Evolutionary conservation across 2,888 invertebrate genomes (phyloP).

Genomic region (Pemphredon lugubris): DNA sequence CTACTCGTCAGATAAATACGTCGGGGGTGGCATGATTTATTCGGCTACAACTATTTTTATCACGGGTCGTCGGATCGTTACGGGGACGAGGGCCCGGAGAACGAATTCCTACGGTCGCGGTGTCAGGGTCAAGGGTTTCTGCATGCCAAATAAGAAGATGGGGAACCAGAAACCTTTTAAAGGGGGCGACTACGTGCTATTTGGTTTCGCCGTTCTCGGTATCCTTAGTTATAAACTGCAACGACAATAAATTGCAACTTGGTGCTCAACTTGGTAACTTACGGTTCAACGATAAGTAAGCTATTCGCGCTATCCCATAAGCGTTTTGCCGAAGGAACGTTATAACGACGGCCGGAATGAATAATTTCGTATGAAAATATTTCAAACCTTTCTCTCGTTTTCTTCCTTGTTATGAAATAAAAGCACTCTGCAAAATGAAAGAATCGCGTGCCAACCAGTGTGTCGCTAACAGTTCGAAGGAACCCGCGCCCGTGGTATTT

Average conservation of each 20-base stretch:
- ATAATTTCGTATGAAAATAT: too few species aligned
- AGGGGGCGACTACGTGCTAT: not conserved
- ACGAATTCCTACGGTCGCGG: slow-evolving; percentile 32
- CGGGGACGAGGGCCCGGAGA: slow-evolving; percentile 13
- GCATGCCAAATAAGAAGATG: not conserved
- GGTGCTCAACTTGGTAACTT: too few species aligned
- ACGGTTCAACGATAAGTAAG: too few species aligned
- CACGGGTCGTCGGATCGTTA: slow-evolving; percentile 37
- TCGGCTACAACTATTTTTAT: slow-evolving; percentile 54
- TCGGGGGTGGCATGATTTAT: slow-evolving; percentile 61
- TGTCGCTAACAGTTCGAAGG: slow-evolving; percentile 6
- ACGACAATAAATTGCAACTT: too few species aligned
- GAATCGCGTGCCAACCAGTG: slow-evolving; percentile 55
- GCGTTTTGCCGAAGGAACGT: too few species aligned
- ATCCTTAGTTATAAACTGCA: too few species aligned
- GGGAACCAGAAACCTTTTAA: not conserved
- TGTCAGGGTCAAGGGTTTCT: slow-evolving; percentile 56
- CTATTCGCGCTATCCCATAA: too few species aligned
- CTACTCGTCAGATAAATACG: slow-evolving; percentile 44
- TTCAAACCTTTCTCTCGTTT: too few species aligned
- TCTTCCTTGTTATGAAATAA: too few species aligned
- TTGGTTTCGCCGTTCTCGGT: too few species aligned
- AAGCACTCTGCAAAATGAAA: slow-evolving; percentile 64
- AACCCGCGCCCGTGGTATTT: slow-evolving; percentile 4
- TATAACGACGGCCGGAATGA: too few species aligned